Evolutionary conservation across 2,888 invertebrate genomes (phyloP).

Genomic region (Thysanoteuthis rhombus): DNA sequence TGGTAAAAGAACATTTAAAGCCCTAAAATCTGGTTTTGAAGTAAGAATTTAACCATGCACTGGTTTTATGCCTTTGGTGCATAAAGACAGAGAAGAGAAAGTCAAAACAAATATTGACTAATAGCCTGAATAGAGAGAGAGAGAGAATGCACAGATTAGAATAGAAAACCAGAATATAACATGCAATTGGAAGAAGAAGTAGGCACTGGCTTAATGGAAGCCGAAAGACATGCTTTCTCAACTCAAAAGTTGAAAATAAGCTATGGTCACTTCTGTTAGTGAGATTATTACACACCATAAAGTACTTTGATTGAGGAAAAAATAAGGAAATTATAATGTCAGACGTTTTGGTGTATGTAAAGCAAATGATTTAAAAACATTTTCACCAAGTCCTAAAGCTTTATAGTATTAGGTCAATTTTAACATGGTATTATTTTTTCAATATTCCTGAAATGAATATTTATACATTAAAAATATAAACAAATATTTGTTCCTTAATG

Average conservation of each 20-base stretch:
- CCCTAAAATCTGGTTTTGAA: background rate
- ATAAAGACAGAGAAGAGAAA: background rate
- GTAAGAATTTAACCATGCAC: background rate
- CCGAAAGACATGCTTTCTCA: background rate
- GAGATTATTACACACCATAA: background rate
- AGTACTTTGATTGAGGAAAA: background rate
- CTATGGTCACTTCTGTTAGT: background rate
- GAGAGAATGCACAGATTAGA: background rate
- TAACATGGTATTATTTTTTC: no score
- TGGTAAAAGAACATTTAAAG: background rate
- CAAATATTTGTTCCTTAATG: background rate
- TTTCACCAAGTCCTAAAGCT: background rate
- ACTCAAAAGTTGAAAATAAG: background rate
- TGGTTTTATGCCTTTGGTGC: background rate
- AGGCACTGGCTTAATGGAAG: background rate
- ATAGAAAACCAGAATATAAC: background rate
- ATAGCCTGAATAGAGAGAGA: background rate
- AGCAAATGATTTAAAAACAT: background rate
- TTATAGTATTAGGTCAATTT: no score
- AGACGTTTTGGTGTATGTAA: background rate
- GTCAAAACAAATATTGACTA: background rate
- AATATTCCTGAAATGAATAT: background rate
- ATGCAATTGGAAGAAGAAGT: background rate
- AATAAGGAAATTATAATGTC: background rate
- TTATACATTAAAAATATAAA: background rate